Evolutionary conservation across 2,113 vertebrate genomes (phyloP).

Genomic region (Misgurnus mizolepis): DNA sequence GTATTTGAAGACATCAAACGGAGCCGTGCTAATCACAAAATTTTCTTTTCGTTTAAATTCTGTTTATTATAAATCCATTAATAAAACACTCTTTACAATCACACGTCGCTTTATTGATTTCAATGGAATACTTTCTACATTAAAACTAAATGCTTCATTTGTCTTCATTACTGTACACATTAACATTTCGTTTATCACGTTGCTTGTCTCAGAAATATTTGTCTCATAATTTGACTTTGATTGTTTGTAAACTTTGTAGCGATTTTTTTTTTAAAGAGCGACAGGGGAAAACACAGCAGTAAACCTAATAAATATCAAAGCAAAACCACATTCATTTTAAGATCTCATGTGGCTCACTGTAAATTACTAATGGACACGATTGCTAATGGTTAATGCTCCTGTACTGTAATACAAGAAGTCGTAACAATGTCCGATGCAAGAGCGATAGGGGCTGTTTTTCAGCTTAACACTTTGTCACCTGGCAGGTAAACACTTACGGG

Average conservation of each 20-base stretch:
- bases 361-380: slow-evolving; percentile 10
- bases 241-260: background rate
- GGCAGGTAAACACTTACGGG: slow-evolving; percentile 43
- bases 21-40: slow-evolving; percentile 30
- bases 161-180: background rate
- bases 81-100: slow-evolving; percentile 10
- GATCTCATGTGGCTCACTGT: background rate
- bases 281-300: background rate
- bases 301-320: background rate
- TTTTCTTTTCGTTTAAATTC: slow-evolving; percentile 29
- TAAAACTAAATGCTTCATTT: background rate
- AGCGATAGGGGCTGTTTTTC: slow-evolving; percentile 17
- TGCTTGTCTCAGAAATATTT: slow-evolving; percentile 2
- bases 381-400: slow-evolving; percentile 26
- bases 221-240: background rate
- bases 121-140: background rate
- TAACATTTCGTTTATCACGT: background rate
- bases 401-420: slow-evolving; percentile 7
- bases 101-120: background rate
- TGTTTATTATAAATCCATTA: slow-evolving; percentile 19
- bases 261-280: background rate
- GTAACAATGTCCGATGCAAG: slow-evolving; percentile 13
- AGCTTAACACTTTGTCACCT: slow-evolving; percentile 24
- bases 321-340: background rate
- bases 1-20: slow-evolving; percentile 36